Percentiles rank a stretch among this genome's conserved stretches.
Evolutionary conservation across 2,113 vertebrate genomes (phyloP).

Genomic region (Colius striatus): DNA sequence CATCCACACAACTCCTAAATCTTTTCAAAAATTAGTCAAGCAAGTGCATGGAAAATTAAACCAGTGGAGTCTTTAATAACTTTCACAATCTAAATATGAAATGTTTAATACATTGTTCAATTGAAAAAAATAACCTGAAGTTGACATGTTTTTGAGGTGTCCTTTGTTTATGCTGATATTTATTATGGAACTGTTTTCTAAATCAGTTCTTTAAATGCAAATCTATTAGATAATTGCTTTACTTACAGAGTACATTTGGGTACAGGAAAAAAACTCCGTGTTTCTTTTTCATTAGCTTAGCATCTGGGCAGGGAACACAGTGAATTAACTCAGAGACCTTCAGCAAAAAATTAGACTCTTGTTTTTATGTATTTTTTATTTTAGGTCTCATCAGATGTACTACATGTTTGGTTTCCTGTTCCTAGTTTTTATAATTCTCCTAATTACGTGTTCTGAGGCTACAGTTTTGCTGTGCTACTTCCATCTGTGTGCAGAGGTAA

Average conservation of each 20-base stretch:
- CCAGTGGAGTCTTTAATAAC: neutral
- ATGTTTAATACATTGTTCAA: neutral
- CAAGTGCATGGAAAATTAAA: neutral
- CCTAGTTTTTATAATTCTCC: constrained; percentile 90
- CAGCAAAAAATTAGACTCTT: neutral
- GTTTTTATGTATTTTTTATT: neutral
- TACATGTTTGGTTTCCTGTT: constrained; percentile 95
- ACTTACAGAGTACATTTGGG: neutral
- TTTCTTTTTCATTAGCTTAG: neutral
- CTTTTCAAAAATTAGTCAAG: neutral
- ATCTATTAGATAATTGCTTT: neutral
- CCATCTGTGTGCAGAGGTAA: constrained; percentile 91
- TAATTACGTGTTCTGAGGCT: constrained; percentile 91
- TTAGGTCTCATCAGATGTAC: constrained; percentile 94
- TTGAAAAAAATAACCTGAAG: neutral
- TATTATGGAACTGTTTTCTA: neutral
- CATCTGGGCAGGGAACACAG: neutral
- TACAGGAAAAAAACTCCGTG: neutral
- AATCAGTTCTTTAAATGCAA: neutral
- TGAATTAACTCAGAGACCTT: neutral
- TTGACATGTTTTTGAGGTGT: neutral
- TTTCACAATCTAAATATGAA: neutral
- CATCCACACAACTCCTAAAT: neutral
- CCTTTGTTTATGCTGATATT: neutral
- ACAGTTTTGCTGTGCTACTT: constrained; percentile 92